Evolutionary conservation across 2,888 invertebrate species (phyloP), one percentile per base, ranked within the genome.

Genomic region (Spodoptera exigua): DNA sequence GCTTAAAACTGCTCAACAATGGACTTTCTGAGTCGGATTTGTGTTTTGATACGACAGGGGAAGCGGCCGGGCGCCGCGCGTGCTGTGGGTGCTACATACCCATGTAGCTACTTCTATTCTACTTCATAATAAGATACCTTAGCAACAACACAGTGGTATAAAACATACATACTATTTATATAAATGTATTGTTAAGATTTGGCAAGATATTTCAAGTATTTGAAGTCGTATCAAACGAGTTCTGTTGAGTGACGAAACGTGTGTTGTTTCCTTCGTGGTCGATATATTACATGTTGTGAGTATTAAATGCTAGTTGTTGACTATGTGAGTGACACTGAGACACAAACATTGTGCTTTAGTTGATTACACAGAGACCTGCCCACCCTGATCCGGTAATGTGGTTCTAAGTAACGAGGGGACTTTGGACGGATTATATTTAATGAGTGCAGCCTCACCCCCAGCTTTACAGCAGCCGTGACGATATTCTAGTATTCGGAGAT

Each of bases 361-460:
- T 40, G 73, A 54, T 55, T 52, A 49, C 48, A 62, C 55, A 64
- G 74, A 47, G 73, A 61, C 56, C 48, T 57, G 36, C 56, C 48
- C 55, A 36, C 52, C 39, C 57, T 41, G 61, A 61, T 61, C 65
- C 47, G 77, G 77, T 77, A 70, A 74, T 74, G 70, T 76, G 46
- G 44, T 55, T 54, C 65, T 54, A 57, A 73, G 77, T 74, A 76
- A 65, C 60, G 47, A 65, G 74, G 60, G 70, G 60, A 54, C 46
- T 70, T 58, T 43, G 7, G 34, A 37, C 34, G 71, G 74, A 63
- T 74, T 74, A 74, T 70, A 57, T 74, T 59, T 63, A 74, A 74
- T 65, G 77, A 74, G 56, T 59, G 32, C 74, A 55, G 54, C 61
- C 46, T 74, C 45, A 62, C 51, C 61, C 56, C 45, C 53, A 51